Conservation (phyloP, 2,797 vertebrate genomes). For the Poeciliopsis presidionis region DNA sequence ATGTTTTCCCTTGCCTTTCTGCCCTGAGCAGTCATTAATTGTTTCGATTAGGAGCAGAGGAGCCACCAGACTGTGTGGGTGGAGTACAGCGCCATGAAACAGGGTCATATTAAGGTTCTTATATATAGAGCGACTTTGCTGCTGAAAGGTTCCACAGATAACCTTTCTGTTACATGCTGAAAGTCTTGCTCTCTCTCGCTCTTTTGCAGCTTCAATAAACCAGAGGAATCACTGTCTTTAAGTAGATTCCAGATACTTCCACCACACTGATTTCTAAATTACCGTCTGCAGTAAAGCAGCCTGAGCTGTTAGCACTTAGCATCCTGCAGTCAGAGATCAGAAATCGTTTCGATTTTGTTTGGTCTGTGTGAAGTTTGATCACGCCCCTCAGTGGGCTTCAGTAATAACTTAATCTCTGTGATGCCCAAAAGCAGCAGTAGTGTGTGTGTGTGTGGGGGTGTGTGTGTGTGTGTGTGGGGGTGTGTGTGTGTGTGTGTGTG, state of each 20-base stretch:
- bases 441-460: constrained; percentile 23
- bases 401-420: background rate
- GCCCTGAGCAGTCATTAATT: background rate
- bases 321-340: background rate
- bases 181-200: constrained; percentile 2
- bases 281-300: background rate
- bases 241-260: background rate
- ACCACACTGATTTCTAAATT: background rate
- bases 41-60: background rate
- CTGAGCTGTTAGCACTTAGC: background rate
- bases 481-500: constrained; percentile 24
- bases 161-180: background rate
- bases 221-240: background rate
- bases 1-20: background rate
- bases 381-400: background rate
- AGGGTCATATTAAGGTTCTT: background rate
- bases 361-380: background rate
- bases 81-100: background rate
- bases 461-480: constrained; percentile 21
- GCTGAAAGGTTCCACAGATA: background rate
- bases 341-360: background rate
- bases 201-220: background rate
- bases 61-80: background rate
- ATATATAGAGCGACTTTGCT: background rate
- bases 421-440: background rate